phyloP scores from a whole-genome alignment of 2,113 vertebrate species.

The Ariopsis seemanni region DNA sequence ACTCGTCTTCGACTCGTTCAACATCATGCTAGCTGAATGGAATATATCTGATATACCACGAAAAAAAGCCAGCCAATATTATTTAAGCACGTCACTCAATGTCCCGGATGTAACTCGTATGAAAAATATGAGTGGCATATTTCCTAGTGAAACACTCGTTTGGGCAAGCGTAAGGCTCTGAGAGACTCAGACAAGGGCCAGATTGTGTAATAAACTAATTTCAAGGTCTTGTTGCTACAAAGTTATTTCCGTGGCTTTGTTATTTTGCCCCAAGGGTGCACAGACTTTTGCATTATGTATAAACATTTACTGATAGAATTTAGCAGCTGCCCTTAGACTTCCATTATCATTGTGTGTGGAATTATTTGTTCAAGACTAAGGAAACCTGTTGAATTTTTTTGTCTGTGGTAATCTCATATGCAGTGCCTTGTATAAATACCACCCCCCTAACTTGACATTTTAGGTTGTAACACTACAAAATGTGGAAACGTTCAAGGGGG shows the following conservation, averaged over 20 bases:
- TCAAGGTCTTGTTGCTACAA: neutral
- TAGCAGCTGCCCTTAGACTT: neutral
- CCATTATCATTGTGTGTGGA: neutral
- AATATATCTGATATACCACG: too few relatives aligned
- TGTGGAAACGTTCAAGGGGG: neutral
- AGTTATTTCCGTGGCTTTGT: neutral
- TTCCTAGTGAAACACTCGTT: too few relatives aligned
- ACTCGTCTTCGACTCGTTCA: too few relatives aligned
- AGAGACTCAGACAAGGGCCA: too few relatives aligned
- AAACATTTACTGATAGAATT: neutral
- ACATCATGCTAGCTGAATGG: too few relatives aligned
- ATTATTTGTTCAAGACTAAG: neutral
- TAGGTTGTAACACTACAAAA: neutral
- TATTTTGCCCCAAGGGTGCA: neutral
- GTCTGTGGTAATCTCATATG: neutral
- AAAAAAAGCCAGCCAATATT: too few relatives aligned
- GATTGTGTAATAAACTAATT: neutral
- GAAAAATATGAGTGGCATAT: too few relatives aligned
- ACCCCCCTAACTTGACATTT: neutral
- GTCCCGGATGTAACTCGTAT: too few relatives aligned
- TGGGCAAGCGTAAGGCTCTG: too few relatives aligned
- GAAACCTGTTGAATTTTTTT: neutral
- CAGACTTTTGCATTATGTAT: neutral
- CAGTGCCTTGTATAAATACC: neutral
- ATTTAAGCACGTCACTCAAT: too few relatives aligned